Evolutionary conservation across 1,140 invertebrate species (phyloP).

Genomic region (Drosophila sproati): DNA sequence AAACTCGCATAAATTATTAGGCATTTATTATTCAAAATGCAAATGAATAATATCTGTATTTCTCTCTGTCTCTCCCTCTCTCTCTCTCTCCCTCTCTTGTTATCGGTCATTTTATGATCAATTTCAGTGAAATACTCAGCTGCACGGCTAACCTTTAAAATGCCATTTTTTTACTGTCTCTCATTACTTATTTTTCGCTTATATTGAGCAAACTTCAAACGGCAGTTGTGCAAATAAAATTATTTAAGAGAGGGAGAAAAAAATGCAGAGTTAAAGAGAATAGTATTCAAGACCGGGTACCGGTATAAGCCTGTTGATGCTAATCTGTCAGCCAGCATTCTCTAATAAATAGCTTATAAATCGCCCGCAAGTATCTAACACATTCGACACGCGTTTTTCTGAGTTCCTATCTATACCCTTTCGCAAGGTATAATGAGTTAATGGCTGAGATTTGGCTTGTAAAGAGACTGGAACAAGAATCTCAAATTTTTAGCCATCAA

Average conservation of each 20-base stretch:
- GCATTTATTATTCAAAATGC: conserved; percentile 11
- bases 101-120: conserved; percentile 2
- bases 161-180: conserved; percentile 69
- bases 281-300: conserved; percentile 3
- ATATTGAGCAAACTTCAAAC: conserved; percentile 19
- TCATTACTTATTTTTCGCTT: conserved; percentile 48
- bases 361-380: conserved; percentile 63
- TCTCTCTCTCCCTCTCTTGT: background rate
- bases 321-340: conserved; percentile 42
- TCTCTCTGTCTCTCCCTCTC: background rate
- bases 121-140: conserved; percentile 27
- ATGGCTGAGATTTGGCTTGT: background rate
- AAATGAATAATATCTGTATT: conserved; percentile 6
- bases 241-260: conserved; percentile 1
- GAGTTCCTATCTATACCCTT: conserved; percentile 19
- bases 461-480: background rate
- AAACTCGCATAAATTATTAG: conserved; percentile 10
- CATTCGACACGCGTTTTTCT: conserved; percentile 68
- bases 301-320: conserved; percentile 24
- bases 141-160: conserved; percentile 52
- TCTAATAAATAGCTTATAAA: conserved; percentile 74
- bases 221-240: conserved; percentile 71
- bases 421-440: background rate
- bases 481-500: too few species aligned
- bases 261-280: background rate